Percentiles rank a stretch among this genome's conserved stretches.
These are phyloP conservation scores for Gastracanthus pulcherrimus DNA, from an alignment of 2,888 invertebrate species.

Conservation along the genomic window DNA sequence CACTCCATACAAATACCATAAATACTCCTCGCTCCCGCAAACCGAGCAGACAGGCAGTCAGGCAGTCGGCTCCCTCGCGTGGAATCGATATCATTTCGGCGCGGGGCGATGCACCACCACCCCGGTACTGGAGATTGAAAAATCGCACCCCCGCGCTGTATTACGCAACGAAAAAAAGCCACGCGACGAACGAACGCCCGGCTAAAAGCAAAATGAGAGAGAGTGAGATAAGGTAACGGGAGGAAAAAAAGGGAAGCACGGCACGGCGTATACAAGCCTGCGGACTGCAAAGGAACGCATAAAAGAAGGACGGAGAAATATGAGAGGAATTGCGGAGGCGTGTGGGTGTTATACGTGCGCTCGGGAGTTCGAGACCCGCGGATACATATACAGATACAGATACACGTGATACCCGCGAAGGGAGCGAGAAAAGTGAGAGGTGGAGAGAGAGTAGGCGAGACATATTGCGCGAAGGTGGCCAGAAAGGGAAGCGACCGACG, in stretches of 20 bases:
- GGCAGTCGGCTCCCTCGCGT: neutral
- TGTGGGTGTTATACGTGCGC: neutral
- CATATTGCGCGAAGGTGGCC: slow-evolving; percentile 4
- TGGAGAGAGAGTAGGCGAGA: slow-evolving; percentile 9
- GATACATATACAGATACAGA: neutral
- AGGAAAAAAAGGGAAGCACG: too few species aligned
- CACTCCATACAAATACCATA: too few species aligned
- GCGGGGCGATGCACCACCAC: neutral
- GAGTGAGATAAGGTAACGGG: neutral
- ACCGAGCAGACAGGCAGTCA: too few species aligned
- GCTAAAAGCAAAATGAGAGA: neutral
- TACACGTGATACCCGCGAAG: neutral
- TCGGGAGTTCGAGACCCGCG: neutral
- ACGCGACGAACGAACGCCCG: neutral
- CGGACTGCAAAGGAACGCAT: slow-evolving; percentile 26
- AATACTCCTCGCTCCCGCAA: too few species aligned
- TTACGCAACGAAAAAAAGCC: neutral
- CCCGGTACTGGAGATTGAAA: slow-evolving; percentile 30
- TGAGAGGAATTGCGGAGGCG: slow-evolving; percentile 23
- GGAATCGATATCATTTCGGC: slow-evolving; percentile 1
- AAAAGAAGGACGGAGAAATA: slow-evolving; percentile 31
- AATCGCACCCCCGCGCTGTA: neutral
- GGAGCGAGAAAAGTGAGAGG: neutral
- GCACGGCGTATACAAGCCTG: too few species aligned
- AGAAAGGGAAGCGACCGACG: slow-evolving; percentile 10